phyloP scores from a whole-genome alignment of 2,797 vertebrate genomes.

The Menidia menidia region DNA sequence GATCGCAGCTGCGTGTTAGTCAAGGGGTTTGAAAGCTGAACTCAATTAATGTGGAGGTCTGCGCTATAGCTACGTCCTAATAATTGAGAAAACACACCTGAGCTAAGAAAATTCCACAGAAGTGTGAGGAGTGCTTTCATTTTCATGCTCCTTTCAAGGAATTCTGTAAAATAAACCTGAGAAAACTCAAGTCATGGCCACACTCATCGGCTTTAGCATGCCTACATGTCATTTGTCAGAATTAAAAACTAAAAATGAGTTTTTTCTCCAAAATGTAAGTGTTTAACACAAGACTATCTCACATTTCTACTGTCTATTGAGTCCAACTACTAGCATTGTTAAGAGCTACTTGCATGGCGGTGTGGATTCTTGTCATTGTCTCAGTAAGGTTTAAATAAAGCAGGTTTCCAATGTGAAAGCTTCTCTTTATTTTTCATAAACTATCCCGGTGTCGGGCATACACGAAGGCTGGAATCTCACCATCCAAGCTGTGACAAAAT shows the following conservation, averaged over 20 bases:
- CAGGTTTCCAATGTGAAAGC: background rate
- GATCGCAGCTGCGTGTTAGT: constrained; percentile 39
- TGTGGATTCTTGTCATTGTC: background rate
- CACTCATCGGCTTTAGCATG: background rate
- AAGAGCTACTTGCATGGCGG: background rate
- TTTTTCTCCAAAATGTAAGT: too few relatives aligned
- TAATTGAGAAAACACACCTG: constrained; percentile 39
- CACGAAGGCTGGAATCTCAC: constrained; percentile 79
- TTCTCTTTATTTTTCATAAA: constrained; percentile 1
- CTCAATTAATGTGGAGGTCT: constrained; percentile 31
- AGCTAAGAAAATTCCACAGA: constrained; percentile 34
- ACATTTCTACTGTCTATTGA: too few relatives aligned
- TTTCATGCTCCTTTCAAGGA: background rate
- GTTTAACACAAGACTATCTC: too few relatives aligned
- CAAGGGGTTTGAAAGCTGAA: constrained; percentile 48
- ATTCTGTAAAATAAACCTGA: background rate
- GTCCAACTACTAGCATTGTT: background rate
- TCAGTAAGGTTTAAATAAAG: background rate
- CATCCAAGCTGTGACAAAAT: constrained; percentile 99
- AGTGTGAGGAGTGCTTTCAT: constrained; percentile 4
- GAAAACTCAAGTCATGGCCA: background rate
- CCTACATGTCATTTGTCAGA: too few relatives aligned
- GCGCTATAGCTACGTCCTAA: constrained; percentile 20
- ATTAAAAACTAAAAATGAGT: too few relatives aligned
- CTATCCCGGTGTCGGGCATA: constrained; percentile 3